These are phyloP conservation scores for Gymnopithys bicolor DNA, from an alignment of 2,797 vertebrate genomes.

Conservation along the genomic window DNA sequence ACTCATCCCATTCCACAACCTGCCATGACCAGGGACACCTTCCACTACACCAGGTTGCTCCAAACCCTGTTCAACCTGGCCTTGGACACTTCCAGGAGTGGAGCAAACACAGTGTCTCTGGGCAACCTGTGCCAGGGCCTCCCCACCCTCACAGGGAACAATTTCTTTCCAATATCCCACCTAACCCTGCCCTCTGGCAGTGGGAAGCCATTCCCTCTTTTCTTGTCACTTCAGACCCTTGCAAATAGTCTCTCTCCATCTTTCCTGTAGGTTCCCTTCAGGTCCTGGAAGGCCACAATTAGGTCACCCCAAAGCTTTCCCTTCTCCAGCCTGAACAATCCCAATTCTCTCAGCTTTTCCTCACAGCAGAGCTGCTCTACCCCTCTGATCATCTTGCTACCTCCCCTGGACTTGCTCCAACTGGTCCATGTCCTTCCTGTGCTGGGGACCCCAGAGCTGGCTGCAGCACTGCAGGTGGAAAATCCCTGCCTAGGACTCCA, in stretches of 20 bases:
- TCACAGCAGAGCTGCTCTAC: neutral
- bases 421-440: neutral
- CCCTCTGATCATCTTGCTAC: neutral
- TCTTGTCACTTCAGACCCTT: neutral
- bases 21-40: neutral
- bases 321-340: neutral
- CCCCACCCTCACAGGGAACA: accelerated
- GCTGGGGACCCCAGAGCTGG: neutral
- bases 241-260: neutral
- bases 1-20: accelerated
- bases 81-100: neutral
- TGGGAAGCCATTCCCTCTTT: neutral
- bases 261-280: neutral
- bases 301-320: neutral
- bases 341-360: neutral
- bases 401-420: neutral
- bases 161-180: neutral
- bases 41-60: accelerated
- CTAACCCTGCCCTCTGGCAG: accelerated
- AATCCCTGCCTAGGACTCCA: neutral
- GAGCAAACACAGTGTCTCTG: neutral
- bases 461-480: neutral
- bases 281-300: neutral
- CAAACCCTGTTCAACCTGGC: accelerated
- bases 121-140: neutral